Conservation (phyloP, 2,888 invertebrate genomes). For the Malacosoma neustria region DNA sequence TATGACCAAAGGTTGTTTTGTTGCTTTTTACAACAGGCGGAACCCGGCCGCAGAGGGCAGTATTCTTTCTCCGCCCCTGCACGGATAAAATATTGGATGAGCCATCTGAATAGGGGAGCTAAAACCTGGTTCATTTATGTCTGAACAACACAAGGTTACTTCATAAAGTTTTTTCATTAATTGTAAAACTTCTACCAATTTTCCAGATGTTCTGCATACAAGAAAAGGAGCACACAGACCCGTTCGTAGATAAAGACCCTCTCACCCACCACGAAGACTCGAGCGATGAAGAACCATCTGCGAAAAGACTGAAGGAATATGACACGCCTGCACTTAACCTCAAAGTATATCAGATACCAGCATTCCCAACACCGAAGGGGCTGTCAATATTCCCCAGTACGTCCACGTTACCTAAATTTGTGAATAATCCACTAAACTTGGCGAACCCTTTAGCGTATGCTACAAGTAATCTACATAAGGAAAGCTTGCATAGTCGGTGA, state of each 20-base stretch:
- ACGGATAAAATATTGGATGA: too few relatives aligned
- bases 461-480: slow-evolving; percentile 31
- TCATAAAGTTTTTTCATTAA: too few relatives aligned
- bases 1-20: too few relatives aligned
- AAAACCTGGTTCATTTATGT: too few relatives aligned
- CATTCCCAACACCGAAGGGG: slow-evolving; percentile 47
- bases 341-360: slow-evolving; percentile 61
- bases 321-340: slow-evolving; percentile 46
- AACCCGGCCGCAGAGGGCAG: too few relatives aligned
- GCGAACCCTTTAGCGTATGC: slow-evolving; percentile 53
- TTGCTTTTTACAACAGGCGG: too few relatives aligned
- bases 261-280: slow-evolving; percentile 43
- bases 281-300: slow-evolving; percentile 51
- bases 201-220: slow-evolving; percentile 65
- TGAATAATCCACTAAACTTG: slow-evolving; percentile 57
- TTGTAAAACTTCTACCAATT: too few relatives aligned
- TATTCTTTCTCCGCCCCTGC: too few relatives aligned
- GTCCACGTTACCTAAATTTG: slow-evolving; percentile 48
- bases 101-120: too few relatives aligned
- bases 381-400: slow-evolving; percentile 46
- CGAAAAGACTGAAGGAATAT: slow-evolving; percentile 42
- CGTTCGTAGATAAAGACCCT: slow-evolving; percentile 39
- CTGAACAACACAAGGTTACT: too few relatives aligned
- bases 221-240: slow-evolving; percentile 38
- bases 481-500: slow-evolving; percentile 43